Conservation (phyloP, 2,113 vertebrate species). For the Protobothrops flavoviridis region DNA sequence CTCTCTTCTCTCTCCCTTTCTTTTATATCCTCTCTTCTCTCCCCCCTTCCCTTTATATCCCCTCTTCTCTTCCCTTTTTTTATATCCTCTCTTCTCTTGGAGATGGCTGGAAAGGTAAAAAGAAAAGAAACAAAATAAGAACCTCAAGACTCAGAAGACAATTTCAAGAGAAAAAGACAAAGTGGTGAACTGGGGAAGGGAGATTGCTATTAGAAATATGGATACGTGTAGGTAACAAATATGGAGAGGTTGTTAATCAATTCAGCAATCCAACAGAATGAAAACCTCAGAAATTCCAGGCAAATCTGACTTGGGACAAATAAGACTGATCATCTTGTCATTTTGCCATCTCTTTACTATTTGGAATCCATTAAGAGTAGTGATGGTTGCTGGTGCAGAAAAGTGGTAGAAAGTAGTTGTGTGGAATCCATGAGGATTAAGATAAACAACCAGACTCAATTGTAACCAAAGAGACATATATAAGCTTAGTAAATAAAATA, state of each 20-base stretch:
- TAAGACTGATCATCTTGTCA: background rate
- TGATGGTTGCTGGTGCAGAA: background rate
- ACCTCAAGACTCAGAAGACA: background rate
- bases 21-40: too few relatives aligned
- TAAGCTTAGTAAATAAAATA: background rate
- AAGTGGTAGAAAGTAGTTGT: background rate
- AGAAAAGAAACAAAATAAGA: background rate
- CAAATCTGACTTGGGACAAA: background rate
- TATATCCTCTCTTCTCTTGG: background rate
- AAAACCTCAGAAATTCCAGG: background rate
- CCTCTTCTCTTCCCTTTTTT: too few relatives aligned
- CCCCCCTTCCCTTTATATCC: too few relatives aligned
- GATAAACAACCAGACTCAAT: background rate
- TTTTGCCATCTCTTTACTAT: background rate
- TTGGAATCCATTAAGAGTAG: background rate
- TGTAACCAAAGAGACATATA: background rate
- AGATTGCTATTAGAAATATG: background rate
- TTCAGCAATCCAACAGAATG: background rate
- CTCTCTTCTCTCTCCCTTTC: too few relatives aligned
- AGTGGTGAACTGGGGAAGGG: background rate
- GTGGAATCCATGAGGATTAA: background rate
- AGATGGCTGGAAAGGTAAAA: background rate
- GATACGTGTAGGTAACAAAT: background rate
- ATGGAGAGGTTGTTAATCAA: background rate
- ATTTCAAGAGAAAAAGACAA: background rate